Evolutionary conservation across 37 sponge, comb jelly and placozoan genomes (phyloP), one percentile per base, ranked within the genome.

Genomic region (Bolinopsis microptera): DNA sequence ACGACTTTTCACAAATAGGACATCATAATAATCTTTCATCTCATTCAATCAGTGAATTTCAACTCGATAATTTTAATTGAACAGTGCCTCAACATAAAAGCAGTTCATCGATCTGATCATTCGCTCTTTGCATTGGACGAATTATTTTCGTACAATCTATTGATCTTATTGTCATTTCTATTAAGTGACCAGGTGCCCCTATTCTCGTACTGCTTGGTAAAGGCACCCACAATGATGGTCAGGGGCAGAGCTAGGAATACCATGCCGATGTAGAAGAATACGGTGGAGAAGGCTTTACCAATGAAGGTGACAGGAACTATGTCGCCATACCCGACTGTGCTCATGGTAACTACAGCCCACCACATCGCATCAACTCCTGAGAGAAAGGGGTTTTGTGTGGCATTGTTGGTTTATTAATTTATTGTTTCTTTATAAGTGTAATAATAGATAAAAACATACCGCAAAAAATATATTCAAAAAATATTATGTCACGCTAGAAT

Each of bases 171-270:
- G 5, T 48, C 61, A 5, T 48, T 5, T 13, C 61, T 48, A 13
- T 48, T 48, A 5, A 48, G 61, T 48, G 61, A 48, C 61, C 61
- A 48, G 31, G 75, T 72, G 2, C 31, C 31, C 75, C 26, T 72
- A 21, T 72, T 72, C 75, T 72, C 75, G 75, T 72, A 72, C 31
- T 72, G 75, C 18, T 72, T 72, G 75, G 75, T 23, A n/a, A 72
- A 72, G 3, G 75, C 75, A 24, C 75, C 75, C 31, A 72, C 75
- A 5, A 72, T 72, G 18, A 72, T 72, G 3, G 75, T 72, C 31
- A 72, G 75, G 26, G 75, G 75, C 18, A 72, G 75, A 72, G 75
- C 75, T 8, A 72, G 75, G 26, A 72, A 72, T 2, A 72, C 75
- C 75, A 72, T 72, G 5, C 31, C 26, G 75, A 72, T 72, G 75